Evolutionary conservation across 2,888 invertebrate species (phyloP).

Genomic region (Lithophane semibrunnea): DNA sequence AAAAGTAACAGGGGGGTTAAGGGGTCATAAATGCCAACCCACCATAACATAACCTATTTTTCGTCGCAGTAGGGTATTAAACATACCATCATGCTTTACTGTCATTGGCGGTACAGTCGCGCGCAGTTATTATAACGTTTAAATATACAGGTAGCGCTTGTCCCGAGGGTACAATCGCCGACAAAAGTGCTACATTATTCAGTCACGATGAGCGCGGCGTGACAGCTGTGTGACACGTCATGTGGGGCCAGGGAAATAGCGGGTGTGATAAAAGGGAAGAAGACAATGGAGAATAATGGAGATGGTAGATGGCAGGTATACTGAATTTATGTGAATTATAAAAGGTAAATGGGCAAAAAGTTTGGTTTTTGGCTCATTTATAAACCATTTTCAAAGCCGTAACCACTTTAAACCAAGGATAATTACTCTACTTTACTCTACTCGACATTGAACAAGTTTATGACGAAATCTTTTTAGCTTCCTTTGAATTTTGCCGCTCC

Average conservation of each 20-base stretch:
- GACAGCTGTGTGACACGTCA: constrained; percentile 61
- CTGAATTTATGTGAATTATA: neutral
- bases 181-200: constrained; percentile 69
- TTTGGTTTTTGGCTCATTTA: too few relatives aligned
- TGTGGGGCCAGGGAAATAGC: constrained; percentile 19
- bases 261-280: neutral
- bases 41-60: constrained; percentile 43
- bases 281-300: constrained; percentile 14
- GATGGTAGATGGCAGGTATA: neutral
- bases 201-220: constrained; percentile 52
- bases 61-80: constrained; percentile 33
- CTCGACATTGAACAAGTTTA: neutral
- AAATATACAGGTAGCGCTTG: constrained; percentile 56
- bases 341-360: neutral
- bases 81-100: constrained; percentile 25
- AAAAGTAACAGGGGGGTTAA: neutral
- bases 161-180: constrained; percentile 57
- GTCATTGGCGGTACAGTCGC: constrained; percentile 46
- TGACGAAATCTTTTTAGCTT: neutral
- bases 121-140: constrained; percentile 58
- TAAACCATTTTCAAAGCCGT: too few relatives aligned
- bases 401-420: neutral
- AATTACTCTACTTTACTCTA: neutral
- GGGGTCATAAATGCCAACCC: constrained; percentile 15
- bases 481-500: neutral